A percentile compares a stretch with the other conserved stretches of the same genome.
phyloP scores from a whole-genome alignment of 1,140 invertebrate genomes.

The Drosophila lacteicornis region DNA sequence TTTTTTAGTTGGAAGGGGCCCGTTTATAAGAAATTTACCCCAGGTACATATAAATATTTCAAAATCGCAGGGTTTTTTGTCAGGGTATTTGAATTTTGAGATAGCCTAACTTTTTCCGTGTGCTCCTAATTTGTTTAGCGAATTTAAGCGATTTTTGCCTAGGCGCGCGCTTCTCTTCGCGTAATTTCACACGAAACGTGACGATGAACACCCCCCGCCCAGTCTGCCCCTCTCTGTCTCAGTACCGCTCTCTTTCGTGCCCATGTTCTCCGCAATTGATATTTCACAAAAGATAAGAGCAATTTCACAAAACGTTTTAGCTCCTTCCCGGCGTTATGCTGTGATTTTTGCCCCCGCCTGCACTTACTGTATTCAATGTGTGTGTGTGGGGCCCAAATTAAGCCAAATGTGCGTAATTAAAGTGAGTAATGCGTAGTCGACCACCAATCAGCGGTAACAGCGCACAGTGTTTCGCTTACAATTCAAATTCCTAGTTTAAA shows the following conservation, averaged over 20 bases:
- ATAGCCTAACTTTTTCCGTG: neutral
- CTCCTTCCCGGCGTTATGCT: constrained; percentile 53
- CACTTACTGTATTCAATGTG: constrained; percentile 42
- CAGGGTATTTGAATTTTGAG: constrained; percentile 14
- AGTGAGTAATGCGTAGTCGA: constrained; percentile 72
- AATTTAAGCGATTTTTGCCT: constrained; percentile 3
- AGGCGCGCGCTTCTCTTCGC: constrained; percentile 70
- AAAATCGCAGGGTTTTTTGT: neutral
- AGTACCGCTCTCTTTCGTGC: neutral
- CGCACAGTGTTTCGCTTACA: constrained; percentile 7
- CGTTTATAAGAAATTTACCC: no score
- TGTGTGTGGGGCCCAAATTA: constrained; percentile 65
- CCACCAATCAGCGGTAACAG: constrained; percentile 41
- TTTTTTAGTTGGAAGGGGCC: no score
- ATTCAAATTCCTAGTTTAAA: neutral
- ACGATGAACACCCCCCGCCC: constrained; percentile 52
- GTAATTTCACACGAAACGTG: constrained; percentile 80
- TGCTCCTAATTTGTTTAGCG: constrained; percentile 17
- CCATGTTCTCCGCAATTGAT: constrained; percentile 58
- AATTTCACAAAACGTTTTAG: constrained; percentile 78
- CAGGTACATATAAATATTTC: no score
- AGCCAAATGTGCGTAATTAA: constrained; percentile 80
- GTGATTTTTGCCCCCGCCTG: constrained; percentile 62
- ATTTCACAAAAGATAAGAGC: constrained; percentile 78
- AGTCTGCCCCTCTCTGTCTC: neutral